Conservation (phyloP, 2,888 invertebrate species). For the Alitta virens region DNA sequence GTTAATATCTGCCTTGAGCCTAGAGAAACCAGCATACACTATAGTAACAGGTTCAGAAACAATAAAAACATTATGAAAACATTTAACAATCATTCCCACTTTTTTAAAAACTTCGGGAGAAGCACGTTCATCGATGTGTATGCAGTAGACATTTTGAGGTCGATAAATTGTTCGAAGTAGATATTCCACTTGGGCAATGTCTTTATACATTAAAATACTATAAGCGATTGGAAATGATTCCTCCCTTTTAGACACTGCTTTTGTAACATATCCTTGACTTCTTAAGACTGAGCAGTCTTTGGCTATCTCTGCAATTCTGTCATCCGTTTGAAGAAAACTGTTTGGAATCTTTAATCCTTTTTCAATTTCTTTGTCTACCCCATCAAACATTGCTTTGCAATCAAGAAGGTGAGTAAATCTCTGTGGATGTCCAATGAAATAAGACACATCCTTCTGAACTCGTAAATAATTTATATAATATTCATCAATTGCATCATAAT, state of each 20-base stretch:
- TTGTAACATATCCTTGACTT: slow-evolving; percentile 17
- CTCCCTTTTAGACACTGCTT: slow-evolving; percentile 30
- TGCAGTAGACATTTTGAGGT: slow-evolving; percentile 51
- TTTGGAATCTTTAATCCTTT: no score
- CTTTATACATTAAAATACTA: slow-evolving; percentile 44
- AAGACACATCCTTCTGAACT: no score
- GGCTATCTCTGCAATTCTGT: no score
- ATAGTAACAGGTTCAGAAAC: slow-evolving; percentile 45
- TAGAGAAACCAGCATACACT: slow-evolving; percentile 47
- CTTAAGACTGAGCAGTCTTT: neutral
- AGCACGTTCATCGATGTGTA: slow-evolving; percentile 46
- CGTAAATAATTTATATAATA: no score
- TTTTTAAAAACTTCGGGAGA: neutral
- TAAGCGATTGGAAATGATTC: slow-evolving; percentile 45
- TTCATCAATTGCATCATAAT: no score
- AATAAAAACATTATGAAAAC: slow-evolving; percentile 43
- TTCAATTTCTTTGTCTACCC: no score
- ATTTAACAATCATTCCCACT: neutral
- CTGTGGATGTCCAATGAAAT: no score
- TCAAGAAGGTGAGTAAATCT: no score
- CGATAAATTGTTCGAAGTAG: slow-evolving; percentile 46
- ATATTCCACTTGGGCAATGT: slow-evolving; percentile 42
- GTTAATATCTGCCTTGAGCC: slow-evolving; percentile 44
- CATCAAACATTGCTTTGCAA: no score
- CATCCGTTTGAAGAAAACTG: no score